Percentiles rank a stretch among this genome's conserved stretches.
Conservation (phyloP, 2,113 vertebrate species). For the Chinchilla lanigera region DNA sequence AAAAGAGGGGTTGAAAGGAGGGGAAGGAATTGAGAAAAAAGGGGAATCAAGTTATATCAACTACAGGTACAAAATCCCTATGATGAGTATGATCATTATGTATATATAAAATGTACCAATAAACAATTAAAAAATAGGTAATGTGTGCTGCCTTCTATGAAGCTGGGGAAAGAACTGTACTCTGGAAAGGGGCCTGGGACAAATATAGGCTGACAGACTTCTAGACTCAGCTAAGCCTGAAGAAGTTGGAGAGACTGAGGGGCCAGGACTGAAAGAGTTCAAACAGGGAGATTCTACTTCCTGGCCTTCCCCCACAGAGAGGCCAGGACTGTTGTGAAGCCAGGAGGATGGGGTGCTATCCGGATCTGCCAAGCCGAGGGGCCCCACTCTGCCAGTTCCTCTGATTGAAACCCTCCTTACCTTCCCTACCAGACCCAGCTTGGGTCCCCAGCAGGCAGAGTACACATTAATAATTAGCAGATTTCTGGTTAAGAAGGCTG, state of each 20-base stretch:
- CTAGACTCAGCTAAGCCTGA: not conserved
- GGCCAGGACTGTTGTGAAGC: not conserved
- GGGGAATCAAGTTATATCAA: not conserved
- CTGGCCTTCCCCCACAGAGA: not conserved
- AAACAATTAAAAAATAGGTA: not conserved
- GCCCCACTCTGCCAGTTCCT: not conserved
- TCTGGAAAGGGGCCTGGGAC: not conserved
- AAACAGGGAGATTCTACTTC: not conserved
- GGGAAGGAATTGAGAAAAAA: not conserved
- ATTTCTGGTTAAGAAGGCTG: not conserved
- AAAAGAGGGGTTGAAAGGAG: not conserved
- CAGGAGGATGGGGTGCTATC: not conserved
- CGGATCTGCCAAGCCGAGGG: not conserved
- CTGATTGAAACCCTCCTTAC: not conserved
- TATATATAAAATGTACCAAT: not conserved
- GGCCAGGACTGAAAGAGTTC: not conserved
- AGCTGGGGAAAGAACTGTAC: not conserved
- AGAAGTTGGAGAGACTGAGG: not conserved
- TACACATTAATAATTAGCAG: not conserved
- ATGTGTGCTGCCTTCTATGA: not conserved
- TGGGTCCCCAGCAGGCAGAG: not conserved
- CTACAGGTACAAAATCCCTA: not conserved
- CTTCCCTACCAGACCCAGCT: not conserved
- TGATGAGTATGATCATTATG: not conserved
- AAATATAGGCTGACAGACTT: not conserved